Evolutionary conservation across 2,888 invertebrate genomes (phyloP), one percentile per base, ranked within the genome.

Genomic region (Noctua comes): DNA sequence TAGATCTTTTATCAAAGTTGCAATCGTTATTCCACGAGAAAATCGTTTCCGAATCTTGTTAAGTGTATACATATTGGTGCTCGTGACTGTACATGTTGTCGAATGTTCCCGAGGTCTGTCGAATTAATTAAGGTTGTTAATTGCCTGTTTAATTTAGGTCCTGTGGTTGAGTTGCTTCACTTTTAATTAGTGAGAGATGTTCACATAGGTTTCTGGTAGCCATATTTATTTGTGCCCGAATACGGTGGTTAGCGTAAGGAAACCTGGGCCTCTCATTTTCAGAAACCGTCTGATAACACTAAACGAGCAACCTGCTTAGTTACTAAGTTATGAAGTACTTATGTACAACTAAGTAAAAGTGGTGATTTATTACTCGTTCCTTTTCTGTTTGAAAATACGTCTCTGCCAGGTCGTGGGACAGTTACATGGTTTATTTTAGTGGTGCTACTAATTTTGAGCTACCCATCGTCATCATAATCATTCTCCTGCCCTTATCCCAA

Each of bases 41-140:
- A 36, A 36, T 36, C 36, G 4, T 36, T 36, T 36, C 5, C 36
- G 36, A 36, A 36, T 36, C 36, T 36, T 36, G 36, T 36, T 36
- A 36, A 36, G 36, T 36, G 36, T 36, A 36, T 36, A 36, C 36
- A 36, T 36, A 36, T 36, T 36, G 36, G 36, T 36, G 36, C 36
- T 36, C 36, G 36, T 36, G 36, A 36, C 36, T 36, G 36, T 36
- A 36, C 51, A 36, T 64, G 57, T 16, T 16, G n/a, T 73, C 16
- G 27, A 51, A 78, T 43, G 24, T 64, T 68, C 43, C 16, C 46
- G 27, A 46, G 43, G 51, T 51, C 54, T 77, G 36, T 36, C 27
- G 43, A 71, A 54, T 21, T 64, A 78, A 83, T 82, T 79, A 64
- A n/a, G 43, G 66, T 31, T 16, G 54, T 16, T 80, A 73, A 79